Evolutionary conservation across 2,797 vertebrate genomes (phyloP), one percentile per base, ranked within the genome.

Genomic region (Protosalanx chinensis): DNA sequence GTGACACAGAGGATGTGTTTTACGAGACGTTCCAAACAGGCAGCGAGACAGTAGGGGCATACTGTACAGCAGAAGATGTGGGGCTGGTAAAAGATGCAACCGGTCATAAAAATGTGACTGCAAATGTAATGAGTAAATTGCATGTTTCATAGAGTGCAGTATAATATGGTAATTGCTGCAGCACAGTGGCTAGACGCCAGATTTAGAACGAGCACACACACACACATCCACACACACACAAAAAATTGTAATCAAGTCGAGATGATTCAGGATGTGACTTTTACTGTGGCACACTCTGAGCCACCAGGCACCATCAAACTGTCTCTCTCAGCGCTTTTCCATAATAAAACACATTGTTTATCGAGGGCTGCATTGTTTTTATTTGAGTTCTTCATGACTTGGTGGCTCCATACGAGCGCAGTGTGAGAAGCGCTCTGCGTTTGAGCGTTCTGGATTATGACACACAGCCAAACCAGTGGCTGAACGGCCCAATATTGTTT

Each of bases 401-500:
- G 73, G 65, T 67, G 33, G 78, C 67, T 72, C 70, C 70, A 56
- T 46, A 56, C 74, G 80, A 68, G 64, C 74, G 68, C 46, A 61
- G 68, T 67, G 69, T 70, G 63, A 46, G 18, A 16, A 5, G 46
- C 2, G 51, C n/a, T 56, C 15, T 16, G 51, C 3, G 51, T 56
- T 56, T 16, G 71, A 66, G 30, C 16, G 53, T 77, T 75, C 75
- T 72, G 77, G 71, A 57, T 77, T 83, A 77, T 81, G 75, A 75
- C 73, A 67, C 72, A 76, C 76, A 60, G 23, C 68, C 76, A 80
- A 69, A 58, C 71, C 65, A 65, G 66, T 71, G 63, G 65, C 76
- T 70, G 75, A 67, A 71, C 41, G 20, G 27, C 69, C 67, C 70
- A 79, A 76, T 82, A 75, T 79, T 81, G 62, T 67, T 68, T 81